These are phyloP conservation scores for Torymus aiolomorphi DNA, from an alignment of 2,888 invertebrate species.

Conservation along the genomic window DNA sequence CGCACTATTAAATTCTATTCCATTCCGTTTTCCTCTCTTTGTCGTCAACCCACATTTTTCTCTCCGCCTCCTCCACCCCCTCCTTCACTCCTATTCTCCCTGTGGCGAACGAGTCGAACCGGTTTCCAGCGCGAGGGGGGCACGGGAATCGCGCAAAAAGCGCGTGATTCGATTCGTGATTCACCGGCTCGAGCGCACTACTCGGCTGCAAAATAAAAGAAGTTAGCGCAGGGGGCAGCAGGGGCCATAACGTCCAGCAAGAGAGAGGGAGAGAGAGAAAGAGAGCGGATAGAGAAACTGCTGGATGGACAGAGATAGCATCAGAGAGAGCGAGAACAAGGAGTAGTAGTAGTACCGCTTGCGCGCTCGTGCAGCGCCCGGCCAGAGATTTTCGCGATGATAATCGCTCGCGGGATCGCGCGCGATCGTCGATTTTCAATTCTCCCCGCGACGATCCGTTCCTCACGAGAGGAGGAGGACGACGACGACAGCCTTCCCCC, in stretches of 20 bases:
- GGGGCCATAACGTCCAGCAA: constrained; percentile 8
- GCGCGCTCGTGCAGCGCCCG: neutral
- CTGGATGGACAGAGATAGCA: constrained; percentile 60
- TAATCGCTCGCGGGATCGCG: constrained; percentile 62
- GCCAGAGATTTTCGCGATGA: constrained; percentile 62
- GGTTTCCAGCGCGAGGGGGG: constrained; percentile 59
- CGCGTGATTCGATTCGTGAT: constrained; percentile 46
- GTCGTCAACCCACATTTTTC: too few species aligned
- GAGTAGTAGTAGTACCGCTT: too few species aligned
- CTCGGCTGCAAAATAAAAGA: constrained; percentile 29
- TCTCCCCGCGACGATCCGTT: constrained; percentile 50
- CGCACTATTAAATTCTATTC: too few species aligned
- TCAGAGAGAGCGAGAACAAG: constrained; percentile 49
- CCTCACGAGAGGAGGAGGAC: neutral
- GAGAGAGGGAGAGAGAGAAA: constrained; percentile 59
- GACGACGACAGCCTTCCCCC: constrained; percentile 45
- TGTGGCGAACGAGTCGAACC: constrained; percentile 67
- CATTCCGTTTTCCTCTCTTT: neutral
- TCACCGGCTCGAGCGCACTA: constrained; percentile 32
- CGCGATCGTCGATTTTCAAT: constrained; percentile 54
- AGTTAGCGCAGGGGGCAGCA: neutral
- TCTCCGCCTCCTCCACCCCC: neutral
- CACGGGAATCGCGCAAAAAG: constrained; percentile 55
- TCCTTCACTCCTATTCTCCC: constrained; percentile 22
- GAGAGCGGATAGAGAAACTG: constrained; percentile 41